These are phyloP conservation scores for Spongia lamella DNA, from an alignment of 37 sponge, comb jelly and placozoan species.

Conservation along the genomic window DNA sequence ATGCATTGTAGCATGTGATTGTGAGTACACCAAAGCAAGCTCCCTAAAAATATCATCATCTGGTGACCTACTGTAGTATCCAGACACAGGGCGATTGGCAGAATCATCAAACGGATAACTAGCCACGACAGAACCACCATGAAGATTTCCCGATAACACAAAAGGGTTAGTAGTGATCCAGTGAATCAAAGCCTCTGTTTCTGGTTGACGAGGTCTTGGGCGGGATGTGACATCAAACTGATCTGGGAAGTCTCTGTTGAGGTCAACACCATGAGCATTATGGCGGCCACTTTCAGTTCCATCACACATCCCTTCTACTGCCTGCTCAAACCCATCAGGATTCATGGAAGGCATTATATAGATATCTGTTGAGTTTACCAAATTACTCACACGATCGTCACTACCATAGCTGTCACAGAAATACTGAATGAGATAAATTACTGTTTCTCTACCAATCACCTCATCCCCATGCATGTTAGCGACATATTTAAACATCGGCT, in stretches of 20 bases:
- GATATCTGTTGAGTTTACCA: constrained; percentile 84
- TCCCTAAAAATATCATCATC: constrained; percentile 87
- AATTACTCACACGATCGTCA: constrained; percentile 51
- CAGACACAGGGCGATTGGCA: constrained; percentile 9
- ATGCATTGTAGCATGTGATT: constrained; percentile 77
- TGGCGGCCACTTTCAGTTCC: constrained; percentile 48
- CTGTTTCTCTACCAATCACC: constrained; percentile 90
- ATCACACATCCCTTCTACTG: constrained; percentile 47
- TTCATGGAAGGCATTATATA: constrained; percentile 97
- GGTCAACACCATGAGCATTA: constrained; percentile 82
- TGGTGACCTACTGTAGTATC: constrained; percentile 46
- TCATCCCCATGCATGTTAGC: constrained; percentile 99
- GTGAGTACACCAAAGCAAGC: constrained; percentile 71
- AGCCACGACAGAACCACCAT: constrained; percentile 91
- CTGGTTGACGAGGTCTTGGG: constrained; percentile 43
- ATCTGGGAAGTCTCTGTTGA: constrained; percentile 94
- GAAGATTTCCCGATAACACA: constrained; percentile 92
- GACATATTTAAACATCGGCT: constrained; percentile 95
- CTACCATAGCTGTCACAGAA: constrained; percentile 79
- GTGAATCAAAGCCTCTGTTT: constrained; percentile 82
- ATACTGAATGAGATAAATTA: constrained; percentile 80
- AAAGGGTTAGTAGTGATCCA: constrained; percentile 85
- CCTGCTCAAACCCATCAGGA: constrained; percentile 83
- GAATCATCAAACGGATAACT: constrained; percentile 93
- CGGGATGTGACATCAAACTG: constrained; percentile 27